These are phyloP conservation scores for Leucoma salicis DNA, from an alignment of 2,888 invertebrate species.

Conservation along the genomic window DNA sequence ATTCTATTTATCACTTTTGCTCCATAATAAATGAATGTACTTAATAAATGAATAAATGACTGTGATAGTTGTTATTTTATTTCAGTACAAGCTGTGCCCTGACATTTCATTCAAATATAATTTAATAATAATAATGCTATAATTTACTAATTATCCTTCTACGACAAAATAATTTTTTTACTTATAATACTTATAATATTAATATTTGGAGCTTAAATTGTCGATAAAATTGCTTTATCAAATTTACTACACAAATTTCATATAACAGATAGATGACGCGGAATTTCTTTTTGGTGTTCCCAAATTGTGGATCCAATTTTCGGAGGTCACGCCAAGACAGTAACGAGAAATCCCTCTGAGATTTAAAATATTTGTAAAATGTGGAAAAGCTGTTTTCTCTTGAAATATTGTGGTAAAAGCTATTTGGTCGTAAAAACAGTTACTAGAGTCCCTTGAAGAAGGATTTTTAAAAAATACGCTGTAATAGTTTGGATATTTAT, in stretches of 20 bases:
- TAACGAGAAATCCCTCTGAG: slow-evolving; percentile 39
- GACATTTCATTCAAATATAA: no score
- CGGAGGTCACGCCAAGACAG: slow-evolving; percentile 17
- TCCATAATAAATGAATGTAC: no score
- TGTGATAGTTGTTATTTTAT: no score
- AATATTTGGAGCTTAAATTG: no score
- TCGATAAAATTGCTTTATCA: no score
- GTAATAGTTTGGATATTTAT: background rate
- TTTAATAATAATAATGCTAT: no score
- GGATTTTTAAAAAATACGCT: slow-evolving; percentile 7
- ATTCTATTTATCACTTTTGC: no score
- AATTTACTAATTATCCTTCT: no score
- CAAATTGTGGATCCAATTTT: slow-evolving; percentile 39
- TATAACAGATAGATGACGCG: slow-evolving; percentile 18
- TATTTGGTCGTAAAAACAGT: slow-evolving; percentile 17
- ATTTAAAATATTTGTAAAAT: slow-evolving; percentile 45
- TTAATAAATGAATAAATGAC: no score
- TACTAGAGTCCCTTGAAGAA: slow-evolving; percentile 15
- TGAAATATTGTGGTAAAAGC: slow-evolving; percentile 23
- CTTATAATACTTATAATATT: no score
- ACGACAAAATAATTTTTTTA: no score
- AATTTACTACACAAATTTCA: slow-evolving; percentile 22
- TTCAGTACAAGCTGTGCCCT: no score
- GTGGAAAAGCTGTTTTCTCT: slow-evolving; percentile 34
- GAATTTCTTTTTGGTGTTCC: slow-evolving; percentile 25